Conservation (phyloP, 2,113 vertebrate genomes). For the Pachypanchax playfairii region DNA sequence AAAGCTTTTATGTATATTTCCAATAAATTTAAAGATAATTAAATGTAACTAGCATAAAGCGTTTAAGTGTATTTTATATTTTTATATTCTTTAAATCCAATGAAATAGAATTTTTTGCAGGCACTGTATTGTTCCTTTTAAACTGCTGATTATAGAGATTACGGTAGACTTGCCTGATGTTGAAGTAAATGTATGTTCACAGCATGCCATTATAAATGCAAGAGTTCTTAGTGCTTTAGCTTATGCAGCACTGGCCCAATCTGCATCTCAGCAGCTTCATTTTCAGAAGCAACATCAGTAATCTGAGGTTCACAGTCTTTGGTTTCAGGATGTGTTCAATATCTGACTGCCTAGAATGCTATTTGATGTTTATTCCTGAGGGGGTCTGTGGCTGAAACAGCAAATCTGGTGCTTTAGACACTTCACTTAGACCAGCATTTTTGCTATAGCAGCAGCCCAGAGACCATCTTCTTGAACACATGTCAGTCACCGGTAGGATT, state of each 20-base stretch:
- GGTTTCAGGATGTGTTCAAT: constrained; percentile 67
- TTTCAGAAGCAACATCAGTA: constrained; percentile 57
- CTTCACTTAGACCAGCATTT: constrained; percentile 64
- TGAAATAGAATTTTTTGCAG: not conserved
- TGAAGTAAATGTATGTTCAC: constrained; percentile 34
- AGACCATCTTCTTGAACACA: constrained; percentile 43
- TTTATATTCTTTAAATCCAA: not conserved
- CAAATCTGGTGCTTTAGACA: constrained; percentile 49
- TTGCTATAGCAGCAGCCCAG: constrained; percentile 44
- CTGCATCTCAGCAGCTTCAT: constrained; percentile 58
- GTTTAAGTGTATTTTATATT: too few relatives aligned
- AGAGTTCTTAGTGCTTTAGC: constrained; percentile 49
- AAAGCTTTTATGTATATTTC: not conserved
- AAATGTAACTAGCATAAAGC: too few relatives aligned
- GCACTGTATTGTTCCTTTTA: not conserved
- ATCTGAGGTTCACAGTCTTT: constrained; percentile 64
- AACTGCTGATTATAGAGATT: constrained; percentile 48
- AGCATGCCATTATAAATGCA: constrained; percentile 68
- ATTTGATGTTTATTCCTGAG: constrained; percentile 65
- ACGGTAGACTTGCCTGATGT: constrained; percentile 27
- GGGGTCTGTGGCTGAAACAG: constrained; percentile 62
- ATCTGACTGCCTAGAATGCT: constrained; percentile 61
- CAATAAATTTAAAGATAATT: not conserved
- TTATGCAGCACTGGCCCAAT: constrained; percentile 53
- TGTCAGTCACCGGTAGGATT: constrained; percentile 56